Base-by-base conservation (phyloP, 2,113 vertebrate species). In the Atrichornis clamosus region DNA sequence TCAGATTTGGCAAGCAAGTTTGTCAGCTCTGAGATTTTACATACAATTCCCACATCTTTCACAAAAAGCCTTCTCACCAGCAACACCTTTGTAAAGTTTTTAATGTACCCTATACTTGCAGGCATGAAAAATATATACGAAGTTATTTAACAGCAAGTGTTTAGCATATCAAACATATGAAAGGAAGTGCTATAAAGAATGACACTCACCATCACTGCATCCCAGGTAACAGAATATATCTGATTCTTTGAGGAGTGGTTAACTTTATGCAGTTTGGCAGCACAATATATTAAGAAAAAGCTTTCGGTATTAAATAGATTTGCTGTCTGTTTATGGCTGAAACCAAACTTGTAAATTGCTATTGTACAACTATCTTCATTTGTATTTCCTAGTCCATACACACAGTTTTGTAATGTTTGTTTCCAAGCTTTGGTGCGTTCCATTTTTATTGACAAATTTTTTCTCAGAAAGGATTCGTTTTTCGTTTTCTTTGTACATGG, bases 71-170 rank as follows among this genome's bases (percentile, higher is more conserved):
- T 82, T 74, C 55, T 55, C 74, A 69, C n/a, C 60, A 60, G 28
- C 37, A 93, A 46, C 11, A 47, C 7, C 47, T 84, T 42, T 35
- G 53, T 33, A 58, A 85, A 47, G 52, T 62, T 95, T 92, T 84
- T 70, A 76, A 70, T 22, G 47, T 37, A 69, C 78, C n/a, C 39
- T 91, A 42, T 76, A 58, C 23, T 18, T 72, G 47, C 94, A 94
- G 58, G 52, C 58, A 53, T 13, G 68, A 83, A 94, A 80, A 90
- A 44, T 53, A 39, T 6, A 84, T 24, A 55, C n/a, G n/a, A 70
- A 91, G 73, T 60, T 79, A 94, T 68, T 88, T 84, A 95, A 92
- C 70, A 95, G 78, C 35, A 75, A 30, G n/a, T 81, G 41, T 62
- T 87, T 44, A 56, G 28, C 10, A 24, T 32, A 68, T 17, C n/a